A percentile compares a stretch with the other conserved stretches of the same genome.
Conservation (phyloP, 2,797 vertebrate species). For the Myiotriccus ornatus region DNA sequence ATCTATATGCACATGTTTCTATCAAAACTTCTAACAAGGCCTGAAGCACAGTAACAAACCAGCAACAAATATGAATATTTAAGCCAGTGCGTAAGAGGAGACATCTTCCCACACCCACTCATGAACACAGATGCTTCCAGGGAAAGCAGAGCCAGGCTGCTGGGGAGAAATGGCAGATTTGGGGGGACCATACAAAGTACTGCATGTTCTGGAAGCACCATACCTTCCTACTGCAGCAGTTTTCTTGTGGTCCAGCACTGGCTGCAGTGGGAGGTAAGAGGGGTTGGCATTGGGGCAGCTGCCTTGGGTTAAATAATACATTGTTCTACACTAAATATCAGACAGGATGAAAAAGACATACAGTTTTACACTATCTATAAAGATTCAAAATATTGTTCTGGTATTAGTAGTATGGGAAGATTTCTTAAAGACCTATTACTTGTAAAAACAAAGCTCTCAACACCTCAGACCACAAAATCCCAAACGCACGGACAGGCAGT, state of each 20-base stretch:
- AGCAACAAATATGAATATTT: neutral
- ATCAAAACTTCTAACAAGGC: neutral
- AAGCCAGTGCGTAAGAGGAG: fast-evolving
- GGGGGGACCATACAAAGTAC: too few relatives aligned
- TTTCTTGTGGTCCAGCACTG: neutral
- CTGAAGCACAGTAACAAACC: neutral
- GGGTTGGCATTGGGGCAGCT: fast-evolving
- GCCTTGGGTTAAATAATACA: neutral
- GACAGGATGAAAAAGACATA: neutral
- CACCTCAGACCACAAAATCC: neutral
- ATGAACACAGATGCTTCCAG: fast-evolving
- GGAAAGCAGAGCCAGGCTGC: neutral
- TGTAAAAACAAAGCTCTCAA: neutral
- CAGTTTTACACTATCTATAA: neutral
- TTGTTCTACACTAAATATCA: neutral
- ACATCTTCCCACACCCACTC: neutral
- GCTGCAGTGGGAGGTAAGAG: neutral
- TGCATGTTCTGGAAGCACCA: neutral
- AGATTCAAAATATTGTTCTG: neutral
- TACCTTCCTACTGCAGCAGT: fast-evolving
- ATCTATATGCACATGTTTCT: neutral
- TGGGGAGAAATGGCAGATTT: neutral
- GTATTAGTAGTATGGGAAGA: neutral
- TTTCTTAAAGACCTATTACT: neutral
- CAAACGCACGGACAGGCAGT: neutral